Conservation (phyloP, 2,113 vertebrate genomes). For the Emydura subglobosa region DNA sequence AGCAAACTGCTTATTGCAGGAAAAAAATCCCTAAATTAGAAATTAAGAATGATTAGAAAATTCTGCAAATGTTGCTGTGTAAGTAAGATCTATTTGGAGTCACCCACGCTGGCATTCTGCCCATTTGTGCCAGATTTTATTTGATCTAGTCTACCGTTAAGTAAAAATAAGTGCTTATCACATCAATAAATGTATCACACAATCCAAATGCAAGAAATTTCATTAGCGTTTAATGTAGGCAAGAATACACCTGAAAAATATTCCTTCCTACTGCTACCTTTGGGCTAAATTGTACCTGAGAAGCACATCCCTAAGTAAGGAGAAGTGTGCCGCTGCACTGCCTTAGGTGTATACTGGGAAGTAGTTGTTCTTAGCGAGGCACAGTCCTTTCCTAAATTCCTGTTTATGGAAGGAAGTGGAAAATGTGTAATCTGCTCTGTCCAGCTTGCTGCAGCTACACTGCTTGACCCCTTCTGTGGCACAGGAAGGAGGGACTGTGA, state of each 20-base stretch:
- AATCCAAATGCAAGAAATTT: conserved; percentile 56
- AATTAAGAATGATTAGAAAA: conserved; percentile 1
- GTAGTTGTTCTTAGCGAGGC: not conserved
- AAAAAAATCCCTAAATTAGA: not conserved
- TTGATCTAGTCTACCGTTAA: conserved; percentile 62
- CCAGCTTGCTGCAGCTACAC: not conserved
- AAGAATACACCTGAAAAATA: not conserved
- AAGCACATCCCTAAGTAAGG: not conserved
- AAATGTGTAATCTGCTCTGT: not conserved
- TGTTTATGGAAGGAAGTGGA: not conserved
- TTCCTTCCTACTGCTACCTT: not conserved
- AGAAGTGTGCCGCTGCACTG: not conserved
- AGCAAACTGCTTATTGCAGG: not conserved
- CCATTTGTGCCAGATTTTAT: conserved; percentile 44
- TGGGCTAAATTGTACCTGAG: not conserved
- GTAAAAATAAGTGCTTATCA: conserved; percentile 42
- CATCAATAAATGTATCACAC: conserved; percentile 32
- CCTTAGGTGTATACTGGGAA: not conserved
- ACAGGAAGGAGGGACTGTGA: not conserved
- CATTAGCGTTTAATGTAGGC: conserved; percentile 53
- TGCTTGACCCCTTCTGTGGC: not conserved
- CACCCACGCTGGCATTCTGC: conserved; percentile 19
- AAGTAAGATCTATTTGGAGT: conserved; percentile 34
- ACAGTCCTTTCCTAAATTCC: not conserved
- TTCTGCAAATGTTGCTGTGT: conserved; percentile 2